These are phyloP conservation scores for Poecilobothrus nobilitatus DNA, from an alignment of 2,888 invertebrate genomes.

Conservation along the genomic window DNA sequence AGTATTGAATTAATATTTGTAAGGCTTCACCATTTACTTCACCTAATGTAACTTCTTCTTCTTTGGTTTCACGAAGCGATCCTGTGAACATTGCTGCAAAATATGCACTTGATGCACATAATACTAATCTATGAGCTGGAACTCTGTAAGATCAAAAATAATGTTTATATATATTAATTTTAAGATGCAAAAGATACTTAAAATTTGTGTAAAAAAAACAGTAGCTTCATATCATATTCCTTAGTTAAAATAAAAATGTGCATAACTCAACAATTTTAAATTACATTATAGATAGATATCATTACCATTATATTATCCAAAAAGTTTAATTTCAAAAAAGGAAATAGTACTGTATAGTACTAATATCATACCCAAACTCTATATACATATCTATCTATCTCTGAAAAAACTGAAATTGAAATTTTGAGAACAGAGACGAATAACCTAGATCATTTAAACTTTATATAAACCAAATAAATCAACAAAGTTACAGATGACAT, in stretches of 20 bases:
- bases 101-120: slow-evolving; percentile 88
- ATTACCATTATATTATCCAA: no score
- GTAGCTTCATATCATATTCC: not conserved
- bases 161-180: not conserved
- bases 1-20: slow-evolving; percentile 76
- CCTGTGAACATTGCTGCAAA: slow-evolving; percentile 95
- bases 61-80: slow-evolving; percentile 71
- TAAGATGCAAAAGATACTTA: not conserved
- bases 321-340: no score
- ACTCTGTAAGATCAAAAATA: slow-evolving; percentile 46
- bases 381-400: no score
- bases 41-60: slow-evolving; percentile 74
- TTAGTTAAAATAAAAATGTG: not conserved
- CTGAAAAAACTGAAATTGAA: no score
- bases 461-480: no score
- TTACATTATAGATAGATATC: no score
- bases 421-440: no score
- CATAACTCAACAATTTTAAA: no score
- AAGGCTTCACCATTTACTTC: slow-evolving; percentile 81
- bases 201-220: slow-evolving; percentile 14
- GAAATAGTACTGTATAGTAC: no score
- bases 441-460: no score
- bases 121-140: slow-evolving; percentile 76
- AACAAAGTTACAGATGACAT: no score
- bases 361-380: no score